Conservation (phyloP, 2,888 invertebrate genomes). For the Synergus laeviventris region DNA sequence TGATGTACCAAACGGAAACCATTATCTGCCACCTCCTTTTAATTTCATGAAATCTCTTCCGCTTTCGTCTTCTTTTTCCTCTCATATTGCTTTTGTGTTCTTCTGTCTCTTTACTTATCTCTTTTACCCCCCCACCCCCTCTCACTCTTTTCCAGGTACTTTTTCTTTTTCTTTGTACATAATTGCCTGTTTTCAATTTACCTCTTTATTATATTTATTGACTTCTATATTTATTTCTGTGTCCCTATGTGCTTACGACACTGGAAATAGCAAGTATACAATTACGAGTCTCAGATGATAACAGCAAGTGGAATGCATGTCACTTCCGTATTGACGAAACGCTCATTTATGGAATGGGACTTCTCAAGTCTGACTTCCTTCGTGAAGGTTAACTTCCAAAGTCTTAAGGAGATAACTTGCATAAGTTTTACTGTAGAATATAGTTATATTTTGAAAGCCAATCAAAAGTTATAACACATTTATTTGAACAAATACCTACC, state of each 20-base stretch:
- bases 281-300: neutral
- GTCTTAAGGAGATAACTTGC: neutral
- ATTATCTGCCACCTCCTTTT: conserved; percentile 32
- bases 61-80: conserved; percentile 24
- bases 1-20: conserved; percentile 16
- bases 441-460: too few species aligned
- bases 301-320: neutral
- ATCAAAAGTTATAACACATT: too few species aligned
- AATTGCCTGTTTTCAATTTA: neutral
- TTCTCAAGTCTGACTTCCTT: neutral
- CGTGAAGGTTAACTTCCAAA: neutral
- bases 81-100: neutral
- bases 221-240: neutral
- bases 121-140: neutral
- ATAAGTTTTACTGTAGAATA: neutral
- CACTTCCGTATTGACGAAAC: neutral
- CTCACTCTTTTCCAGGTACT: neutral
- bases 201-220: neutral
- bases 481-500: too few species aligned
- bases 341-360: neutral
- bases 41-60: conserved; percentile 12
- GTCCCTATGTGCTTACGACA: neutral
- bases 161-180: neutral
- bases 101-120: neutral
- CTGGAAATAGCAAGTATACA: neutral